Percentiles rank a stretch among this genome's conserved stretches.
phyloP scores from a whole-genome alignment of 2,888 invertebrate genomes.

The Brachypalpus laphriformis region DNA sequence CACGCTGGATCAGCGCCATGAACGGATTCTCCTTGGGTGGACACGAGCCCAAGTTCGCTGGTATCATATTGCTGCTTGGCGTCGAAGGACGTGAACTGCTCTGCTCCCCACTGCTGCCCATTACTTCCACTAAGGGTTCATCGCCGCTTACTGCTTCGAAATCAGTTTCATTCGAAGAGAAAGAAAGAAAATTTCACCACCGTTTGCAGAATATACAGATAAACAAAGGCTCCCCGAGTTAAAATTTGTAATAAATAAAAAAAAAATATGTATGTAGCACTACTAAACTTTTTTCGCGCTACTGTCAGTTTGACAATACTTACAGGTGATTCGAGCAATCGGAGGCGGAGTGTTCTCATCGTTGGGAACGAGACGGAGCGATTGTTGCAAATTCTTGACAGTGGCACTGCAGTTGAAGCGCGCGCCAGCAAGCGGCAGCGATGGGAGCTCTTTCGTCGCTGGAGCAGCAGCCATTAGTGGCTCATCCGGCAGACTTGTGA shows the following conservation, averaged over 20 bases:
- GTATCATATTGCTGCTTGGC: slow-evolving; percentile 62
- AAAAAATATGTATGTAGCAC: slow-evolving; percentile 57
- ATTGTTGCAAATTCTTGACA: slow-evolving; percentile 42
- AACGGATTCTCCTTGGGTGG: slow-evolving; percentile 68
- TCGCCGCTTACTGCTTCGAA: slow-evolving; percentile 21
- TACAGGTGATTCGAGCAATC: slow-evolving; percentile 62
- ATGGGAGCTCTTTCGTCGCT: slow-evolving; percentile 64
- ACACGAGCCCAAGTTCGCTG: slow-evolving; percentile 51
- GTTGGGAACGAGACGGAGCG: slow-evolving; percentile 61
- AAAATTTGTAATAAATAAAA: slow-evolving; percentile 51
- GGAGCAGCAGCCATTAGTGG: slow-evolving; percentile 63
- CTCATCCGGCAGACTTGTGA: slow-evolving; percentile 74
- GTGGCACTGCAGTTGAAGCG: slow-evolving; percentile 71
- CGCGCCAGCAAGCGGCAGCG: slow-evolving; percentile 16
- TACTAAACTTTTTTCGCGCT: slow-evolving; percentile 58
- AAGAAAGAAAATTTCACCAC: slow-evolving; percentile 23
- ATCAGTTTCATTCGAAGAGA: neutral
- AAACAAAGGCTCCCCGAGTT: slow-evolving; percentile 57
- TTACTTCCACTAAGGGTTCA: slow-evolving; percentile 41
- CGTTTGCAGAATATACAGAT: slow-evolving; percentile 40
- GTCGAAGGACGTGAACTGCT: slow-evolving; percentile 68
- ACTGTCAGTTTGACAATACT: slow-evolving; percentile 72
- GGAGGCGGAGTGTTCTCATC: slow-evolving; percentile 72
- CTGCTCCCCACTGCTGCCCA: slow-evolving; percentile 43
- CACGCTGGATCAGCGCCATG: slow-evolving; percentile 78